Evolutionary conservation across 2,888 invertebrate genomes (phyloP), one percentile per base, ranked within the genome.

Genomic region (Pterobdella sp.): DNA sequence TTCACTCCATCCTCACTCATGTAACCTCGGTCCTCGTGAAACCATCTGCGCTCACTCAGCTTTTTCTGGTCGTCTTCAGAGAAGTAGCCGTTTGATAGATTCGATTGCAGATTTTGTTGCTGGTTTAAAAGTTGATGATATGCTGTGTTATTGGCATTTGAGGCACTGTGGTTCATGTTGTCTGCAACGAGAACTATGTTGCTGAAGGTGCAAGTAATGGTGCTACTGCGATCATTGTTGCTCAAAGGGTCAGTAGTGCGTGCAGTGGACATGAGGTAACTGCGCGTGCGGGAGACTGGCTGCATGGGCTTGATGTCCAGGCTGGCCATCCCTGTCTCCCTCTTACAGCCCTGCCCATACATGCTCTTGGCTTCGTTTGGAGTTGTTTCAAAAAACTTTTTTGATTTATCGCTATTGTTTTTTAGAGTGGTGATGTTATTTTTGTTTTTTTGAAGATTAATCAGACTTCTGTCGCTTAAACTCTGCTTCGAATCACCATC

Each of bases 1-100:
- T n/a, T n/a, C n/a, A n/a, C n/a, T n/a, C 49, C 49, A 42, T 22
- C 49, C 49, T 42, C 49, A 42, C 49, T 42, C 49, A 42, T 42
- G 49, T 42, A 42, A 42, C 49, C 49, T 14, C 49, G 49, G 49
- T 42, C 49, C 10, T 42, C 49, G 22, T 42, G 22, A 22, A 7
- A 42, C 7, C 49, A 22, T 14, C 10, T 14, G 49, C 7, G 49
- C 49, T 14, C 49, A 22, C 49, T 22, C 7, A 42, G 7, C 49
- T 14, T 22, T 22, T 14, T 42, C 22, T 42, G 49, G 7, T 42
- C 49, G 10, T 22, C 49, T 22, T 42, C 49, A 7, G 49, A 42
- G 22, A 42, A 42, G 22, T 42, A 22, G 10, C 49, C 49, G 49
- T 22, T 42, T 14, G 49, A 42, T 22, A 42, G 7, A 14, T 42